Base-by-base conservation (phyloP, 2,888 invertebrate species). In the Cryptocheilus praepositus region DNA sequence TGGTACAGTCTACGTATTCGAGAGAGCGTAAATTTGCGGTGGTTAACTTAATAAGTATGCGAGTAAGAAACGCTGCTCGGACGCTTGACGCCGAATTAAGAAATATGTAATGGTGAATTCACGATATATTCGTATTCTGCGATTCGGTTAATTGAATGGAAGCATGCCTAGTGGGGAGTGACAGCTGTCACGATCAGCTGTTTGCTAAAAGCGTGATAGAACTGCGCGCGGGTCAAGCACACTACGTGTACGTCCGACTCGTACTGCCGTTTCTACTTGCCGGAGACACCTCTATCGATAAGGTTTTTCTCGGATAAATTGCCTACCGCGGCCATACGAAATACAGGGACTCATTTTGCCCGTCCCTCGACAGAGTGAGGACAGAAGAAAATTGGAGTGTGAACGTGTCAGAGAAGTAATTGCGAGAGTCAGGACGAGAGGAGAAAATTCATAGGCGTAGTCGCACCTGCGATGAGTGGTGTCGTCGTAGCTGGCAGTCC, bases 401-500 rank as follows among this genome's bases (percentile, higher is more conserved):
- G 36, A 52, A 15, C 36, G 22, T 15, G 54, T 36, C 22, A 4
- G 22, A 15, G 54, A 36, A n/a, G n/a, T 3, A 22, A 15, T 55
- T 55, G 36, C n/a, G n/a, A 15, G n/a, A 7, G 57, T 7, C 49
- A 71, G 49, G 58, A 64, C 46, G 72, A 61, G 58, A 28, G 60
- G 52, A 62, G 36, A 36, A 36, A 36, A 36, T 36, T 36, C 36
- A 36, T 36, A 36, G 36, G 36, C 61, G 60, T 64, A 73, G 56
- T 77, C 83, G 79, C 86, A 87, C 87, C 87, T 87, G 87, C 83
- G 83, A 77, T 82, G 83, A 83, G 81, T 81, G 36, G 36, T 36
- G 74, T 83, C 83, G 76, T 86, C 86, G 86, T 86, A 86, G 80
- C 77, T 86, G 71, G 85, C 86, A 76, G 85, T 87, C 86, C 85